Conservation (phyloP, 35 echinoderm and acorn worm species). For the Diadema setosum region DNA sequence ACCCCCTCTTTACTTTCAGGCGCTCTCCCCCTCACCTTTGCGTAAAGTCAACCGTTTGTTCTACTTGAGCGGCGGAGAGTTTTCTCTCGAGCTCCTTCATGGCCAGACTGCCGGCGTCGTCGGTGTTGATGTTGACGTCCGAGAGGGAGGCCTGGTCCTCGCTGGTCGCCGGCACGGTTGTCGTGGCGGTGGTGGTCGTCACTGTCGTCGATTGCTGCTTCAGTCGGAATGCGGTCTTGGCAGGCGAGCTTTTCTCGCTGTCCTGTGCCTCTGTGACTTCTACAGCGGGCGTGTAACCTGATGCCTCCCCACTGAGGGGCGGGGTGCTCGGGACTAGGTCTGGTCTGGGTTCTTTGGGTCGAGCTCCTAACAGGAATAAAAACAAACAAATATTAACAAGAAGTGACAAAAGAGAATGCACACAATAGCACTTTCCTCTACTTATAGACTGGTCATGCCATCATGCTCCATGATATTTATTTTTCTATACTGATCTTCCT, state of each 20-base stretch:
- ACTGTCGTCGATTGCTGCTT: neutral
- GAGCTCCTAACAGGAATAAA: slow-evolving; percentile 25
- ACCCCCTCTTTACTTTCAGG: neutral
- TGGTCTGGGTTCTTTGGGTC: slow-evolving; percentile 62
- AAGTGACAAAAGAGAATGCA: no score
- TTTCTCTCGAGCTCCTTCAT: slow-evolving; percentile 35
- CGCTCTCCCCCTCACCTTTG: slow-evolving; percentile 27
- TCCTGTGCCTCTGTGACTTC: neutral
- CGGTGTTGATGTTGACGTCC: slow-evolving; percentile 29
- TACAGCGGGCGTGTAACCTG: neutral
- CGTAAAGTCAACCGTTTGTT: slow-evolving; percentile 9
- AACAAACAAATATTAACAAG: no score
- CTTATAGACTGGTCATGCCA: no score
- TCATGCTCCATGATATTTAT: no score
- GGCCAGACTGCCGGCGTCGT: neutral
- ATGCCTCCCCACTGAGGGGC: slow-evolving; percentile 44
- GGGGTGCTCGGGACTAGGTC: slow-evolving; percentile 83
- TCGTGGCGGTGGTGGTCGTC: no score
- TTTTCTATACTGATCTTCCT: no score
- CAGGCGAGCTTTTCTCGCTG: neutral
- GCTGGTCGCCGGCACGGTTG: neutral
- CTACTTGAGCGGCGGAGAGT: slow-evolving; percentile 5
- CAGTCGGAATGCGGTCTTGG: slow-evolving; percentile 20
- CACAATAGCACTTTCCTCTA: no score
- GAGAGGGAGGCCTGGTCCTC: neutral